Evolutionary conservation across 2,888 invertebrate species (phyloP).

Genomic region (Hybos culiciformis): DNA sequence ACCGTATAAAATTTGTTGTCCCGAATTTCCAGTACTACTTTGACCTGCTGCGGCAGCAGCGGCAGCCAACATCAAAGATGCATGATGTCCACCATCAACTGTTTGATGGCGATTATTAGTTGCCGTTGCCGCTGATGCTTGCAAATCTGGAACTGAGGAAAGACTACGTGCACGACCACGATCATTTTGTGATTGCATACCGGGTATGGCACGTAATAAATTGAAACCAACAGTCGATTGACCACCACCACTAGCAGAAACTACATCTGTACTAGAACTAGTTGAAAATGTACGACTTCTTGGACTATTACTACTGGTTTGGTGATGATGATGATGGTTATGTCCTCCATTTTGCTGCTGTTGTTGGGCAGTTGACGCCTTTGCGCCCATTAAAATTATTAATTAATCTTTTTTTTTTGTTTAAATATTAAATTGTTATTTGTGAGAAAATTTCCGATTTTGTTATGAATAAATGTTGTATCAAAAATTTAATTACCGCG

Average conservation of each 20-base stretch:
- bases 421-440: neutral
- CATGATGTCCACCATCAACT: slow-evolving; percentile 37
- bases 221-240: slow-evolving; percentile 52
- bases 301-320: slow-evolving; percentile 52
- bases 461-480: too few species aligned
- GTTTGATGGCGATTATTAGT: slow-evolving; percentile 24
- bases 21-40: neutral
- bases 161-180: slow-evolving; percentile 70
- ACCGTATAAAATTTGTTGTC: slow-evolving; percentile 12
- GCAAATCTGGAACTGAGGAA: slow-evolving; percentile 69
- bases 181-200: slow-evolving; percentile 50
- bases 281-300: slow-evolving; percentile 63
- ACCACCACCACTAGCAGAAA: slow-evolving; percentile 39
- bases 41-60: slow-evolving; percentile 30
- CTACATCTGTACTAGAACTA: slow-evolving; percentile 53
- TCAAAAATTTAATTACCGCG: too few species aligned
- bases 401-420: neutral
- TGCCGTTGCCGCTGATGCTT: slow-evolving; percentile 24
- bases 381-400: slow-evolving; percentile 1
- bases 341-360: slow-evolving; percentile 83
- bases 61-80: too few species aligned
- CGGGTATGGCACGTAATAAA: slow-evolving; percentile 54
- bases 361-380: slow-evolving; percentile 3
- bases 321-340: slow-evolving; percentile 64
- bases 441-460: too few species aligned